A percentile compares a stretch with the other conserved stretches of the same genome.
phyloP scores from a whole-genome alignment of 2,888 invertebrate species.

The Machimus rusticus region DNA sequence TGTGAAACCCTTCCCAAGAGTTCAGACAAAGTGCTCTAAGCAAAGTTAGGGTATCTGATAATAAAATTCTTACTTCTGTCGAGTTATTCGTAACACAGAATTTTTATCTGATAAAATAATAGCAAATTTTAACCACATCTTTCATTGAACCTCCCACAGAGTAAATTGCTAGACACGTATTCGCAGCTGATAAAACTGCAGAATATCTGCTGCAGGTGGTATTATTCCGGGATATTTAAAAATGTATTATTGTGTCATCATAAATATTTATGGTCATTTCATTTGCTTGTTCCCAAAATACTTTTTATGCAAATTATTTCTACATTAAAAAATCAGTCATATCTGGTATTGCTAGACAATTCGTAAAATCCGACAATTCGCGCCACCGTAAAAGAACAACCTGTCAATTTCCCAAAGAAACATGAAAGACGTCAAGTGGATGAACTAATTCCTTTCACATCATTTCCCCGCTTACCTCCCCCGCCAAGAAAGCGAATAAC shows the following conservation, averaged over 20 bases:
- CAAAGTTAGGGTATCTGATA: too few species aligned
- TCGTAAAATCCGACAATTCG: not conserved
- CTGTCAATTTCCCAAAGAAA: conserved; percentile 39
- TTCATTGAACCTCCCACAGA: too few species aligned
- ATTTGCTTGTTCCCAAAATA: not conserved
- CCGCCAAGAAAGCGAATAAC: not conserved
- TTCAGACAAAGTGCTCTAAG: too few species aligned
- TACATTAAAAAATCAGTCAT: not conserved
- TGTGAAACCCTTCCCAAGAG: too few species aligned
- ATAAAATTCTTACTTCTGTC: too few species aligned
- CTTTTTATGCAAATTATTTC: not conserved
- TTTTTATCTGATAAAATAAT: too few species aligned
- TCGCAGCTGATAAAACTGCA: too few species aligned
- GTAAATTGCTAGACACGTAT: too few species aligned
- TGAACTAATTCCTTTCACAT: conserved; percentile 32
- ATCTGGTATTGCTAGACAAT: not conserved
- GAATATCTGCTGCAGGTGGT: too few species aligned
- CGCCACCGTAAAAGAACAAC: conserved; percentile 22
- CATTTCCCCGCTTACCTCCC: conserved; percentile 7
- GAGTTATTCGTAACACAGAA: too few species aligned
- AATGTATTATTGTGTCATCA: not conserved
- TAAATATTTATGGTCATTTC: not conserved
- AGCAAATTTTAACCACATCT: too few species aligned
- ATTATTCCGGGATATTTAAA: too few species aligned
- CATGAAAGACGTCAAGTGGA: conserved; percentile 4